Base-by-base conservation (phyloP, 2,888 invertebrate species). In the Tillus elongatus region DNA sequence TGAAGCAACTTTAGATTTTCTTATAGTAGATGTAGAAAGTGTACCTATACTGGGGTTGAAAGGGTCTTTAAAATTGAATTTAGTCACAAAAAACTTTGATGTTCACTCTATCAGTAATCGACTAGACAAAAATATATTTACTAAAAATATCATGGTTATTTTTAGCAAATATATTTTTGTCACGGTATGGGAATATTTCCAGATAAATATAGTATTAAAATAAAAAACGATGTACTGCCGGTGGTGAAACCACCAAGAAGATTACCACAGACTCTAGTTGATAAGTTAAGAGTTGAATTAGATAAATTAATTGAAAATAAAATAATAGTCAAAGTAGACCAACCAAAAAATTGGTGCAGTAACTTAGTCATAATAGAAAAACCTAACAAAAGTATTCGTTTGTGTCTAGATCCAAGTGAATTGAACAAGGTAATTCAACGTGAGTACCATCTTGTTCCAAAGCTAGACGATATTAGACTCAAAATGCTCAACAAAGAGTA, bases 341-440 rank as follows among this genome's bases (percentile, higher is more conserved):
- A 36, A 26, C 42, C 39, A 15, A 15, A 31, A 1, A 29, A 42
- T 3, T 43, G 42, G 42, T 33, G 34, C 3, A 32, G 13, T n/a
- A 6, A 19, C 6, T 19, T 19, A 19, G 24, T 19, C 6, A 8
- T 19, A 19, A 19, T 19, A 19, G 24, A 43, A 42, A 30, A 41
- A 36, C 13, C 39, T 45, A 15, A 44, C 34, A 40, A 37, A 32
- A 39, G 30, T 13, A 12, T 45, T 4, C 15, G 42, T 16, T 39
- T 42, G 11, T 45, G 42, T 30, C 19, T 43, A 12, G 35, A 46
- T 24, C 39, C 44, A 4, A 30, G 33, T 27, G 39, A 41, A 9
- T 32, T 45, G 8, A 41, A 46, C 26, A 34, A 15, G n/a, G 41
- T 30, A 15, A 43, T 45, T 13, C 32, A 37, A 19, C 26, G 33